Base-by-base conservation (phyloP, 2,797 vertebrate species). In the Xerus rutilus region DNA sequence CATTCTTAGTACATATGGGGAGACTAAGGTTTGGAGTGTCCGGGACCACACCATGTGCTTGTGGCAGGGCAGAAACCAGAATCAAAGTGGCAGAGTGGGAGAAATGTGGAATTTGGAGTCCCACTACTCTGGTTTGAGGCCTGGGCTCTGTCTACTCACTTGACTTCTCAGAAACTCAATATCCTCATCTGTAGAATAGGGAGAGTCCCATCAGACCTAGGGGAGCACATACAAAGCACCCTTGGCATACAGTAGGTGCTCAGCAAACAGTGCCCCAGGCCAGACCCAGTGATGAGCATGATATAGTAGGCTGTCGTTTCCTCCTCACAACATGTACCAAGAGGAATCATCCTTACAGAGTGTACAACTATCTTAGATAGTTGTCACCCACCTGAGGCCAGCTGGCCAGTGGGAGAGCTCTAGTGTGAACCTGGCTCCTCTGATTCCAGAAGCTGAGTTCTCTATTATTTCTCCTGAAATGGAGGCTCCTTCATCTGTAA, bases 161-260 rank as follows among this genome's bases (percentile, higher is more conserved):
- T 54, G 52, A 54, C 52, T 4, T 54, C 52, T 17, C 52, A 54
- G 15, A 54, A 15, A 54, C 52, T 52, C 13, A 52, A 52, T 52
- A 3, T 52, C 13, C 12, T 52, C 52, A 2, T 54, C 52, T 54
- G 15, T 54, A 54, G 15, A 54, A 54, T 54, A 15, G 3, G 52
- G 15, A 54, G 4, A 54, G 15, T 54, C 15, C 52, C 15, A 54
- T 2, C 74, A n/a, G 30, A n/a, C 30, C 47, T 1, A 0, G 47
- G 45, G 39, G 1, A 73, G 52, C 52, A 11, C 3, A 1, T 0
- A 0, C 6, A 3, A 7, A 13, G 21, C 5, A 1, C 8, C 10
- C 39, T 7, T 11, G 11, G 59, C 15, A 18, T 4, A 15, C 1
- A 85, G 39, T 10, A 21, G 23, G 52, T 43, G 35, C 35, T 86